Evolutionary conservation across 2,888 invertebrate species (phyloP), one percentile per base, ranked within the genome.

Genomic region (Trimorus sp.): DNA sequence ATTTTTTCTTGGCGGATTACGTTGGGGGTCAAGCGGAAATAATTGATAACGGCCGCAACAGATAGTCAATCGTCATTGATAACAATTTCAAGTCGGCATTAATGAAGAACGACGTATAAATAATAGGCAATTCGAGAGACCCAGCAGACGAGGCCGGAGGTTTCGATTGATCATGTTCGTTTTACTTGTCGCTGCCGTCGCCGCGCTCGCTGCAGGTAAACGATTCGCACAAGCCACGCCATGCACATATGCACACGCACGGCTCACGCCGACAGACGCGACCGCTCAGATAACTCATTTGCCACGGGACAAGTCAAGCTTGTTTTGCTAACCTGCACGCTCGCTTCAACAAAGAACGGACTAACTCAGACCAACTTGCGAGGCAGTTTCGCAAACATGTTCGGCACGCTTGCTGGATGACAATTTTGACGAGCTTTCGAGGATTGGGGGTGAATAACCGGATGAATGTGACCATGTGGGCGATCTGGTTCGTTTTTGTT

Each of bases 61-160:
- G 59, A 59, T 59, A 59, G n/a, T 15, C n/a, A 45, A 26, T 62
- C 60, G 26, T 51, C 38, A 9, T 36, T 42, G 66, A 66, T 66
- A 54, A 66, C 15, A 53, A 53, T 54, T 66, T 66, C 53, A n/a
- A 42, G 42, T 66, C 38, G 53, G 53, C 53, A 66, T 66, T 53
- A 66, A 54, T 40, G 66, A 66, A 16, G 42, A n/a, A 15, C 14
- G 40, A 38, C 38, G 66, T 66, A 66, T 66, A 66, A 53, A 66
- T 66, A 66, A 51, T 51, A 15, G 66, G 15, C 11, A 38, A 51
- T 9, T 26, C 63, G 37, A 11, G 11, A 15, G 36, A 37, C 11
- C 38, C n/a, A 38, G 7, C 38, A 38, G 38, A 63, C 14, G 26
- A 53, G 16, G 53, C 36, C n/a, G 45, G 51, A 14, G 11, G 26